Percentiles rank a stretch among this genome's conserved stretches.
Evolutionary conservation across 2,888 invertebrate species (phyloP).

Genomic region (Axea sp.): DNA sequence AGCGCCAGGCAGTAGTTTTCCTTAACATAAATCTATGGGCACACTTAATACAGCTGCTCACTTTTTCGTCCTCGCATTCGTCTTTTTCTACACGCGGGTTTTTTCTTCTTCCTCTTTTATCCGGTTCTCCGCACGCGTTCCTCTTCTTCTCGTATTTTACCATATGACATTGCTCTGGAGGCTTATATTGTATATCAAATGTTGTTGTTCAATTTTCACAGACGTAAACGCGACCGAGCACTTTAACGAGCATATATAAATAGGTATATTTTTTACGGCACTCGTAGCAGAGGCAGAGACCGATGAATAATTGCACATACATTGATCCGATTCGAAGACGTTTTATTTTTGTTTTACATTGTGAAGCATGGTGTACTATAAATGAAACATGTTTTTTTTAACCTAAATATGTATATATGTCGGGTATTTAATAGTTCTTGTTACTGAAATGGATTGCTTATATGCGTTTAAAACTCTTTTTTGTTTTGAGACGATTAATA

Average conservation of each 20-base stretch:
- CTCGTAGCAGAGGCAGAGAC: not conserved
- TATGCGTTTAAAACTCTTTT: not conserved
- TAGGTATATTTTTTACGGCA: conserved; percentile 35
- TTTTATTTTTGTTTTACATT: conserved; percentile 41
- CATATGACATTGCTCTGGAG: conserved; percentile 72
- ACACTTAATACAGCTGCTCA: conserved; percentile 78
- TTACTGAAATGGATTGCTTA: conserved; percentile 5
- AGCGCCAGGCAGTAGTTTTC: conserved; percentile 71
- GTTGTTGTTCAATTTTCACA: conserved; percentile 64
- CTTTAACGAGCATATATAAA: conserved; percentile 57
- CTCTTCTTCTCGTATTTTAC: conserved; percentile 44
- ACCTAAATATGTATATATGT: conserved; percentile 7
- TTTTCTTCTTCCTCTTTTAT: conserved; percentile 33
- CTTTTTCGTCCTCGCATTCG: conserved; percentile 64
- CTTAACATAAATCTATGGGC: conserved; percentile 76
- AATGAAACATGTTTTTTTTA: conserved; percentile 33
- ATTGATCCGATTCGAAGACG: conserved; percentile 46
- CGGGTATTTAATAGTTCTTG: conserved; percentile 11
- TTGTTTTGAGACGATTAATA: conserved; percentile 10
- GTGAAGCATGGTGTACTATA: conserved; percentile 37
- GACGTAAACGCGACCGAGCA: conserved; percentile 50
- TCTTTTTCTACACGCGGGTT: conserved; percentile 26
- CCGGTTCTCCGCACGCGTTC: conserved; percentile 41
- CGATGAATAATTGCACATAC: conserved; percentile 48
- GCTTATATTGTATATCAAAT: conserved; percentile 76